Base-by-base conservation (phyloP, 30 jellyfish, hydroid and myxozoan species). In the Mastigias papua region DNA sequence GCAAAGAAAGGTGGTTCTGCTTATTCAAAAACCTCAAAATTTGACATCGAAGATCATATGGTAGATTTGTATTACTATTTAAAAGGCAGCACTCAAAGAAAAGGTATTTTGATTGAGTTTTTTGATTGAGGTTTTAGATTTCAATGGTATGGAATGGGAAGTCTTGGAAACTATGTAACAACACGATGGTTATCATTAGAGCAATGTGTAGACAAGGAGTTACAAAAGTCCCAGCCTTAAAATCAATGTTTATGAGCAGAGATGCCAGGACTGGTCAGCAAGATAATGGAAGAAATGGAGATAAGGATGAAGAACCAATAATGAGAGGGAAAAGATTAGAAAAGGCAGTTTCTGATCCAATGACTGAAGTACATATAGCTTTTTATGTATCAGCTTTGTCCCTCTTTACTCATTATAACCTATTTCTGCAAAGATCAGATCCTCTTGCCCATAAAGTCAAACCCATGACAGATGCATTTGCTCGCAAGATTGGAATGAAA, bases 131-230 rank as follows among this genome's bases (percentile, higher is more conserved):
- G 70, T 42, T 91, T 34, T 30, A 97, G 86, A 65, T 83, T 51
- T 73, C 85, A 62, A 50, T 21, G 29, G 51, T 57, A 42, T 42
- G 54, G 54, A 42, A 42, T 42, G 54, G 54, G 54, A 42, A 42
- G 54, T 42, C 54, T 89, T 34, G 60, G 72, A 33, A 82, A 86
- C 48, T 89, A 86, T 29, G 26, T 60, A 20, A 75, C 92, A 20
- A 80, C 51, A n/a, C 61, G 87, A 48, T 89, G 84, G 94, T 71
- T 81, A 34, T 81, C 97, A 16, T 72, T 82, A 62, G 95, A 82
- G 57, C 84, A 71, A 63, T 81, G 97, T 69, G 48, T 82, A 6
- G 29, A 48, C 22, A 29, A 81, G 31, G 97, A 30, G 5, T 28
- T 70, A 34, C 42, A 42, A 48, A 90, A 48, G 21, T 31, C 28